A percentile compares a stretch with the other conserved stretches of the same genome.
Evolutionary conservation across 2,888 invertebrate species (phyloP).

Genomic region (Tenthredo scrophulariae): DNA sequence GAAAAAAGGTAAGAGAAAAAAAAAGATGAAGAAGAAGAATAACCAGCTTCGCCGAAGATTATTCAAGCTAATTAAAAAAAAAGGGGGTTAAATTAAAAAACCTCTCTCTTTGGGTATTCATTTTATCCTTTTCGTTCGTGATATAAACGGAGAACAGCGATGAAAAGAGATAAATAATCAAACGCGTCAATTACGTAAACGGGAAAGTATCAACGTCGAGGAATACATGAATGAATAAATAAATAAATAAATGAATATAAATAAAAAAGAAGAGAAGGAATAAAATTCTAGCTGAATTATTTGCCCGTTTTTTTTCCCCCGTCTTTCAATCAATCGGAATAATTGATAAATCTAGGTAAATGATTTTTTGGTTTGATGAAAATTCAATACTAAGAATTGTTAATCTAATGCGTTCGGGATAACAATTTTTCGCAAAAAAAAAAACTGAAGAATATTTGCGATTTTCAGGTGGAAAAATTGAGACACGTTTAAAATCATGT

Average conservation of each 20-base stretch:
- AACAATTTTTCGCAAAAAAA: too few species aligned
- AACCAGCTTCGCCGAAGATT: not conserved
- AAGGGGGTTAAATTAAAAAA: not conserved
- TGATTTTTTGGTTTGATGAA: too few species aligned
- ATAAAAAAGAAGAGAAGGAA: too few species aligned
- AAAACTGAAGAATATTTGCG: too few species aligned
- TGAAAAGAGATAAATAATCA: not conserved
- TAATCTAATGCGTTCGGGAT: too few species aligned
- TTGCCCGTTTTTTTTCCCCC: not conserved
- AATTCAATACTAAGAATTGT: not conserved
- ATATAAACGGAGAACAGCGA: not conserved
- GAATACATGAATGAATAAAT: not conserved
- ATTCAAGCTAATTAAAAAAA: not conserved
- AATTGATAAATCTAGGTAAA: too few species aligned
- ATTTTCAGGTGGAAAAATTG: not conserved
- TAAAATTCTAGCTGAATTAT: not conserved
- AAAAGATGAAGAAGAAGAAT: not conserved
- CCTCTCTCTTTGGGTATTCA: not conserved
- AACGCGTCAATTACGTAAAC: not conserved
- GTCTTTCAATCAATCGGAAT: too few species aligned
- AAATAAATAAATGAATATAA: not conserved
- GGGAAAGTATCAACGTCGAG: not conserved
- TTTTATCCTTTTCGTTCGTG: not conserved
- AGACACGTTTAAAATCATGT: not conserved
- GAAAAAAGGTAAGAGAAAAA: not conserved